These are phyloP conservation scores for Coleophora flavipennella DNA, from an alignment of 2,888 invertebrate species.

Conservation along the genomic window DNA sequence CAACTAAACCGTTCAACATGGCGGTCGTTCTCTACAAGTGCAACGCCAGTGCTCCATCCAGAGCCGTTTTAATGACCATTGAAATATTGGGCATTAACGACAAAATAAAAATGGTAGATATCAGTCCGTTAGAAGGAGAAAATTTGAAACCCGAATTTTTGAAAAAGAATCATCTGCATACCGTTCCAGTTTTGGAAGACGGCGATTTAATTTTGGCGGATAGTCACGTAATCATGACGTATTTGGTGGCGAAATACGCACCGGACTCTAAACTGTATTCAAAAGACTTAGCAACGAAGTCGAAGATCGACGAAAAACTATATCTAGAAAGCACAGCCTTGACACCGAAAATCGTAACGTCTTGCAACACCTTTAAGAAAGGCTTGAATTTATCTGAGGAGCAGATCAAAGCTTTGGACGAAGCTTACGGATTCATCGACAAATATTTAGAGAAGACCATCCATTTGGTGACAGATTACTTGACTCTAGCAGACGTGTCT, in stretches of 20 bases:
- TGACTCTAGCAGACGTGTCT: slow-evolving; percentile 36
- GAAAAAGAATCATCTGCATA: slow-evolving; percentile 34
- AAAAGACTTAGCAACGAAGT: slow-evolving; percentile 21
- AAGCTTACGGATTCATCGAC: slow-evolving; percentile 31
- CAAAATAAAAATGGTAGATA: slow-evolving; percentile 22
- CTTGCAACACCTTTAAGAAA: slow-evolving; percentile 23
- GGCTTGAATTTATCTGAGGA: slow-evolving; percentile 14
- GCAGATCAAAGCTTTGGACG: slow-evolving; percentile 23
- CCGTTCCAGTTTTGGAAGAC: slow-evolving; percentile 37
- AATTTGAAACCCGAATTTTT: slow-evolving; percentile 29
- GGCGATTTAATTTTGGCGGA: slow-evolving; percentile 27
- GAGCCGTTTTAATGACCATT: slow-evolving; percentile 27
- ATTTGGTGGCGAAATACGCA: slow-evolving; percentile 30
- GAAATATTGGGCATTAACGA: slow-evolving; percentile 24
- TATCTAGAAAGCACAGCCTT: slow-evolving; percentile 34
- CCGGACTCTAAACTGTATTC: slow-evolving; percentile 26
- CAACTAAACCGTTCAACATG: slow-evolving; percentile 7
- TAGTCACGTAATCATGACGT: slow-evolving; percentile 36
- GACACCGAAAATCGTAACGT: slow-evolving; percentile 26
- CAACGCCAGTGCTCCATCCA: slow-evolving; percentile 30
- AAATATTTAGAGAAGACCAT: slow-evolving; percentile 24
- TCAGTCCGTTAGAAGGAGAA: slow-evolving; percentile 25
- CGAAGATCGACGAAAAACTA: slow-evolving; percentile 29
- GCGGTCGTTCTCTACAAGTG: slow-evolving; percentile 24
- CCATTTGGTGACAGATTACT: slow-evolving; percentile 25